phyloP scores from a whole-genome alignment of 2,797 vertebrate species.

The Hyperoplus lanceolatus region DNA sequence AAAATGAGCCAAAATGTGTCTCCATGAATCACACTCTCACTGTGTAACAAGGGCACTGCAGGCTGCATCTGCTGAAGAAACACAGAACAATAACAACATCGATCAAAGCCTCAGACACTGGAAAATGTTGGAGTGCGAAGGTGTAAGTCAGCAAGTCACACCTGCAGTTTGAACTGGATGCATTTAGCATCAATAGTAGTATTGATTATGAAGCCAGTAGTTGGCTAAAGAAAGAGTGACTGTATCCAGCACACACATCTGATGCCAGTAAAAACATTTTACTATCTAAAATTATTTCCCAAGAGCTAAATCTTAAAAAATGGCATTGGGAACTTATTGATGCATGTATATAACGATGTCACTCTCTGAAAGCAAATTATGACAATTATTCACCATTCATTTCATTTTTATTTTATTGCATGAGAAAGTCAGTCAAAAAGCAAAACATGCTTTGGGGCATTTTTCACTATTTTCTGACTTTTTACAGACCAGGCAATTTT shows the following conservation, averaged over 20 bases:
- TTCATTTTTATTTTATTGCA: no score
- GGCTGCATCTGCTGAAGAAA: constrained; percentile 36
- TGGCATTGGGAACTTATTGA: fast-evolving
- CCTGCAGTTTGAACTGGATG: constrained; percentile 30
- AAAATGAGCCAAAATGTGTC: constrained; percentile 51
- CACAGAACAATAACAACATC: constrained; percentile 38
- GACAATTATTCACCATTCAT: not conserved
- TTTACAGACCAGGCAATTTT: not conserved
- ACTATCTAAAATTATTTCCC: not conserved
- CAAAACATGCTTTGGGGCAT: not conserved
- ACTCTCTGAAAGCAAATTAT: not conserved
- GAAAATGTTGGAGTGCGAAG: constrained; percentile 28
- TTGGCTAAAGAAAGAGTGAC: constrained; percentile 10
- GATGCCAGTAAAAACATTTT: not conserved
- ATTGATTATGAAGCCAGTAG: constrained; percentile 35
- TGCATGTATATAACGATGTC: not conserved
- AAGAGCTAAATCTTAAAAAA: not conserved
- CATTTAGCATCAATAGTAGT: constrained; percentile 23
- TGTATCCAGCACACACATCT: constrained; percentile 20
- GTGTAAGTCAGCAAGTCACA: constrained; percentile 43
- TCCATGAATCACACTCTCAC: constrained; percentile 44
- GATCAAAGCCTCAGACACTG: constrained; percentile 49
- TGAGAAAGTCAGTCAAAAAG: no score
- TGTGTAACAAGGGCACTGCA: constrained; percentile 23
- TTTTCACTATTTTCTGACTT: not conserved